Percentiles rank a stretch among this genome's conserved stretches.
These are phyloP conservation scores for Choristoneura rosaceana DNA, from an alignment of 2,888 invertebrate species.

Conservation along the genomic window DNA sequence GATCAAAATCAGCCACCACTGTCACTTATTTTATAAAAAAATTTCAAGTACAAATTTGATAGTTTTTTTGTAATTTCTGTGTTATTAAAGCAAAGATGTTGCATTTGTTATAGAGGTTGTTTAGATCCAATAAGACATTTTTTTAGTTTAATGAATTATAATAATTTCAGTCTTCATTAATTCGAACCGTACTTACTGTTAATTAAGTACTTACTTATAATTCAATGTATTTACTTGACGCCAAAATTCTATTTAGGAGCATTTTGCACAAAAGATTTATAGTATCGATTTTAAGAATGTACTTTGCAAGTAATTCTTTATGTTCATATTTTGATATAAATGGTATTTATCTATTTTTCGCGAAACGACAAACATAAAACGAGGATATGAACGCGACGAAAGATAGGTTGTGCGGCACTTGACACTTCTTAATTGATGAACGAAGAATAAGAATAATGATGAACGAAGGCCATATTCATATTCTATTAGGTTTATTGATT, in stretches of 20 bases:
- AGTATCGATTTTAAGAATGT: neutral
- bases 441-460: too few relatives aligned
- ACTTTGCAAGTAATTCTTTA: neutral
- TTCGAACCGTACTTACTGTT: neutral
- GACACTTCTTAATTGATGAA: slow-evolving; percentile 29
- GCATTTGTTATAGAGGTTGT: neutral
- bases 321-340: neutral
- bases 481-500: slow-evolving; percentile 9
- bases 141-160: neutral
- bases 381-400: neutral
- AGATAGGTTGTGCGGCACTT: slow-evolving; percentile 37
- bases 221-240: neutral
- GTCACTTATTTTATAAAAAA: too few relatives aligned
- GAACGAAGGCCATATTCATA: slow-evolving; percentile 15
- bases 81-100: too few relatives aligned
- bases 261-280: neutral
- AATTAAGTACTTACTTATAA: neutral
- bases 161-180: neutral
- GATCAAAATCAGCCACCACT: too few relatives aligned
- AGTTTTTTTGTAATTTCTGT: too few relatives aligned
- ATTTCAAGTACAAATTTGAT: too few relatives aligned
- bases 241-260: neutral
- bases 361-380: neutral
- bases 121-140: neutral
- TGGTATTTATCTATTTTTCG: neutral